Evolutionary conservation across 1,140 invertebrate species (phyloP).

Genomic region (Teleopsis dalmanni): DNA sequence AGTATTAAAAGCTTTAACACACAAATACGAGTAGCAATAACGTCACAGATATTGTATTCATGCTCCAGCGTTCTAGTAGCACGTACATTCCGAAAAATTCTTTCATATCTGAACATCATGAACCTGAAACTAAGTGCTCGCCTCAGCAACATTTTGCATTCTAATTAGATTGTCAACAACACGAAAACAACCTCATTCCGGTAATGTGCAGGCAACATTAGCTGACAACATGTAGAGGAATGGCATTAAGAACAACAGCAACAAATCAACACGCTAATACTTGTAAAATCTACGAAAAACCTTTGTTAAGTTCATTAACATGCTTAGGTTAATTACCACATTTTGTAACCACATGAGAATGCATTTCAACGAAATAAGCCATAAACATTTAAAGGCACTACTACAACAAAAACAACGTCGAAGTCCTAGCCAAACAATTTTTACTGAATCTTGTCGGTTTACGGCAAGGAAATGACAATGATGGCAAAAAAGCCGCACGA

Average conservation of each 20-base stretch:
- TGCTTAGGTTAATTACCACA: constrained; percentile 16
- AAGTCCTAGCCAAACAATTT: neutral
- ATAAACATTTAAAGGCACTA: constrained; percentile 15
- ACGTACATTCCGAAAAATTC: too few species aligned
- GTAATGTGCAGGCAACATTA: constrained; percentile 3
- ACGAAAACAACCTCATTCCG: constrained; percentile 18
- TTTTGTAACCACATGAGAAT: constrained; percentile 10
- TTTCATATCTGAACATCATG: constrained; percentile 6
- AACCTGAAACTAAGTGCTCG: constrained; percentile 6
- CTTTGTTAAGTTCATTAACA: constrained; percentile 18
- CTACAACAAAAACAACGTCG: neutral
- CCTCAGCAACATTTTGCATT: constrained; percentile 6
- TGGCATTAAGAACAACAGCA: neutral
- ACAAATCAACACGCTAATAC: neutral
- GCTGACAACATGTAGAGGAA: neutral
- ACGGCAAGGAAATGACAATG: too few species aligned
- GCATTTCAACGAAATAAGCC: constrained; percentile 16
- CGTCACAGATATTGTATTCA: too few species aligned
- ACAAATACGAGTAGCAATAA: too few species aligned
- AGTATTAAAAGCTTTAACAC: too few species aligned
- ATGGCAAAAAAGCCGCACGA: too few species aligned
- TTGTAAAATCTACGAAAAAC: constrained; percentile 12
- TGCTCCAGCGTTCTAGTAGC: too few species aligned
- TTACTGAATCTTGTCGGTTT: neutral
- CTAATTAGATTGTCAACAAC: constrained; percentile 19